A percentile compares a stretch with the other conserved stretches of the same genome.
Evolutionary conservation across 2,797 vertebrate species (phyloP).

Genomic region (Anguilla obscura): DNA sequence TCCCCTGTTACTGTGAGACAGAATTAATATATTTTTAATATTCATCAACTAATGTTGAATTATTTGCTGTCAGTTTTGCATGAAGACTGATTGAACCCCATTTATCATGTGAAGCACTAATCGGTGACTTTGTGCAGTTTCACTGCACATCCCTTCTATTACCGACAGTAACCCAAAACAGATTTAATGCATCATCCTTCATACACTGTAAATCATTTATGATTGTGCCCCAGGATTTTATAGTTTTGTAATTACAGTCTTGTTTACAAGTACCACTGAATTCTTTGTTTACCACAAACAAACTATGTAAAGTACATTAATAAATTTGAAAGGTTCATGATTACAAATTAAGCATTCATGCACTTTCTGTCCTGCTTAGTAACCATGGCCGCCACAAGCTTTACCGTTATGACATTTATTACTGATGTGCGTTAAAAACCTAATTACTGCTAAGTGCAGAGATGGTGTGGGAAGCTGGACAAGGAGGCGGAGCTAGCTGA

Average conservation of each 20-base stretch:
- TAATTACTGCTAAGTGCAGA: neutral
- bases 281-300: conserved; percentile 10
- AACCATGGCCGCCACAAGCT: neutral
- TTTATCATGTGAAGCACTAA: neutral
- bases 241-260: neutral
- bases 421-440: neutral
- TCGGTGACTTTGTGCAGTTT: neutral
- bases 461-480: neutral
- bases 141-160: neutral
- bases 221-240: neutral
- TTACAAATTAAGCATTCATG: conserved; percentile 1
- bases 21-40: neutral
- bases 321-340: neutral
- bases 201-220: neutral
- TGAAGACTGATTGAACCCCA: neutral
- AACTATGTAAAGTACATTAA: neutral
- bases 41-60: conserved; percentile 9
- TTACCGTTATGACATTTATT: neutral
- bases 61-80: conserved; percentile 9
- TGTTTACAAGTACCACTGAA: neutral
- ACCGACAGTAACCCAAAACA: neutral
- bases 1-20: neutral
- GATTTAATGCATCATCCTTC: neutral
- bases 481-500: neutral
- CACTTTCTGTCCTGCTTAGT: neutral